Base-by-base conservation (phyloP, 2,113 vertebrate genomes). In the Caranx melampygus region DNA sequence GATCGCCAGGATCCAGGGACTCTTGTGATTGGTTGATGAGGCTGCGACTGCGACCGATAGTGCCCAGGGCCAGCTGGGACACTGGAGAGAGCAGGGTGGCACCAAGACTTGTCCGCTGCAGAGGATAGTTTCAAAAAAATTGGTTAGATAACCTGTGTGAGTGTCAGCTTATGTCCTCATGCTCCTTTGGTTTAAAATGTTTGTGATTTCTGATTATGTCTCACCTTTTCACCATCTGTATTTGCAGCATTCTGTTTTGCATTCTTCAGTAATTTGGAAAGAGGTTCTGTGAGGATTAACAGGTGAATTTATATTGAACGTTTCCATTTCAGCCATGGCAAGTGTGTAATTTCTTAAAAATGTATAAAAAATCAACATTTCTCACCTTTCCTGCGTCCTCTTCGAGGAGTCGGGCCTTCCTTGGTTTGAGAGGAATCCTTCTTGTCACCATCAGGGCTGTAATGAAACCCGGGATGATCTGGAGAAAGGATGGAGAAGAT, bases 391-490 rank as follows among this genome's bases (percentile, higher is more conserved):
- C 97, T 96, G 81, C 97, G 96, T 63, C 95, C 93, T 90, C 98
- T 95, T 14, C 96, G 91, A 1, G 96, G 93, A 16, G 93, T 57
- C 3, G 95, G 89, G 2, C 96, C 94, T 55, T 97, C 96, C 88
- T 96, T 98, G 26, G 94, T 89, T 76, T 95, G 94, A 71, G 91
- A 85, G 0, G 81, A 66, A 0, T 93, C 87, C 84, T 96, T 97
- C 1, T 85, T 94, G 80, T 97, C 95, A 26, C 95, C 94, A 33
- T 97, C 95, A 0, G 96, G 94, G 63, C 90, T 96, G 49, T 96
- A 98, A 54, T 96, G 96, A 92, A 99, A 98, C 60, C 97, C 97
- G 9, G 98, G 96, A 69, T 98, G 96, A 91, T 99, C 98, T 99
- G 90, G 5, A 85, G 12, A 33, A 62, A 81, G 20, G 2, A n/a